A percentile compares a stretch with the other conserved stretches of the same genome.
Evolutionary conservation across 2,113 vertebrate species (phyloP).

Genomic region (Herpetotheres cachinnans): DNA sequence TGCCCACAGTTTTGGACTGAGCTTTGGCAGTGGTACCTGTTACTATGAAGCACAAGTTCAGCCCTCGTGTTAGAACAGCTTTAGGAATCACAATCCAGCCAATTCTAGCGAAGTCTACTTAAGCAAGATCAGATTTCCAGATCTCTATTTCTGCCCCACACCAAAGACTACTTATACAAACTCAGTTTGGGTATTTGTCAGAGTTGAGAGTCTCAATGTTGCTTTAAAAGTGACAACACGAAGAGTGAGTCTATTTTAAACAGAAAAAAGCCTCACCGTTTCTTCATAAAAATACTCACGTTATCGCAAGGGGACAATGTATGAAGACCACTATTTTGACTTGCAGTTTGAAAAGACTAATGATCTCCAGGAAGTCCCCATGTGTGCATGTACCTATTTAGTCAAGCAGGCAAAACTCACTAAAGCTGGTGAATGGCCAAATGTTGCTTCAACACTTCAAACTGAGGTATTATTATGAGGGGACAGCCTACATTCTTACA

Average conservation of each 20-base stretch:
- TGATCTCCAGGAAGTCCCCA: neutral
- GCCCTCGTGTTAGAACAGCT: neutral
- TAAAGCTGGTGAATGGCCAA: neutral
- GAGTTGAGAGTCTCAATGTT: neutral
- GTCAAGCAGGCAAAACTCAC: neutral
- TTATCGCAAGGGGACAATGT: neutral
- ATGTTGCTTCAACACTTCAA: neutral
- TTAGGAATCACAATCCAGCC: neutral
- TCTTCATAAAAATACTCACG: neutral
- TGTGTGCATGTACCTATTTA: rapidly evolving
- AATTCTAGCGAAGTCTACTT: neutral
- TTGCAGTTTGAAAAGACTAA: neutral
- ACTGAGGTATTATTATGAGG: neutral
- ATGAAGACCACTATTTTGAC: neutral
- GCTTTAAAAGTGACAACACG: neutral
- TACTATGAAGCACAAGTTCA: neutral
- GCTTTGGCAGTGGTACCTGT: neutral
- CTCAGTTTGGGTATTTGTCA: neutral
- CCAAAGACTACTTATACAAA: neutral
- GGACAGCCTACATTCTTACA: neutral
- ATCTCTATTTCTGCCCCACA: neutral
- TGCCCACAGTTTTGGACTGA: neutral
- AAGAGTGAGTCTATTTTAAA: neutral
- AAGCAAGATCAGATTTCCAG: neutral
- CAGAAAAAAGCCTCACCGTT: neutral